phyloP scores from a whole-genome alignment of 2,113 vertebrate genomes.

The Eonycteris spelaea region DNA sequence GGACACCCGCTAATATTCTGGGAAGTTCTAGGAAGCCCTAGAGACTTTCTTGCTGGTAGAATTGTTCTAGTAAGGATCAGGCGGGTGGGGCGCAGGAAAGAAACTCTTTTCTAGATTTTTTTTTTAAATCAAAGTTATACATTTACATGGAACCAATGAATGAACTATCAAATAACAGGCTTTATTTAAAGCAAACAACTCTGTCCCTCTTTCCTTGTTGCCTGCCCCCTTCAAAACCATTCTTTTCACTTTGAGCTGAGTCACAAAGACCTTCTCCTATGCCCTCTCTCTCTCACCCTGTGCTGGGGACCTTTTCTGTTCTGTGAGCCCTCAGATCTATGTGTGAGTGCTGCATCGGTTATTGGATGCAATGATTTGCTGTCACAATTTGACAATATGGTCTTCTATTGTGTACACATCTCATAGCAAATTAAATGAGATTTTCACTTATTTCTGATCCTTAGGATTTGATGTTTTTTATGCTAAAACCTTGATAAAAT shows the following conservation, averaged over 20 bases:
- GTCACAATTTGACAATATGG: neutral
- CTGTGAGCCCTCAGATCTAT: neutral
- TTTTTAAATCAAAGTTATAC: neutral
- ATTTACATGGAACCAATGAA: neutral
- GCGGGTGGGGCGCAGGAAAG: neutral
- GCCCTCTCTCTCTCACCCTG: neutral
- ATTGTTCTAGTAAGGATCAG: neutral
- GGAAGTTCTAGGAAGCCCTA: too few species aligned
- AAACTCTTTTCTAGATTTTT: neutral
- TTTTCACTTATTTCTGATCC: neutral
- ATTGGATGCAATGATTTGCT: neutral
- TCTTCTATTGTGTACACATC: neutral
- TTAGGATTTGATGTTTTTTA: neutral
- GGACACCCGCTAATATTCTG: neutral
- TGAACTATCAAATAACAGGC: neutral
- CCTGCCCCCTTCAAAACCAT: neutral
- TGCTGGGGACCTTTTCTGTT: neutral
- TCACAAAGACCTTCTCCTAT: neutral
- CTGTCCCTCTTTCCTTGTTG: neutral
- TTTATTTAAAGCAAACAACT: neutral
- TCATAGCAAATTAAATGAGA: neutral
- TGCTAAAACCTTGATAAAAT: neutral
- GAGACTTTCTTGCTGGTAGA: neutral
- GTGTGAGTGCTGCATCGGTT: neutral
- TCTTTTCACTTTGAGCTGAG: neutral